Evolutionary conservation across 2,888 invertebrate genomes (phyloP).

Genomic region (Piscicola geometra): DNA sequence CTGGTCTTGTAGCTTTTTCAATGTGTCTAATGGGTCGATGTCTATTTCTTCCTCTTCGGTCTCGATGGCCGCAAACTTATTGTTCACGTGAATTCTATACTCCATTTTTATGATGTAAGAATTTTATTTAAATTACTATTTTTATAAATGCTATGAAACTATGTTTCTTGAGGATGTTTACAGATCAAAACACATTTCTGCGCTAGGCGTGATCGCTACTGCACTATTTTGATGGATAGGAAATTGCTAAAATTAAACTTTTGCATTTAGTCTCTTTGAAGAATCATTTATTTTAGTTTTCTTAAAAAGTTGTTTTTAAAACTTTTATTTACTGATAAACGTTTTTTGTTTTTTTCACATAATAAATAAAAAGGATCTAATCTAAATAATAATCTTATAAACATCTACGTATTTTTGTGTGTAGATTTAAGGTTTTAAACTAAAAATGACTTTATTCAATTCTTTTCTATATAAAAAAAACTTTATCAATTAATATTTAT

Average conservation of each 20-base stretch:
- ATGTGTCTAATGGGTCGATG: conserved; percentile 25
- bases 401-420: not conserved
- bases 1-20: conserved; percentile 29
- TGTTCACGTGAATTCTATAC: conserved; percentile 26
- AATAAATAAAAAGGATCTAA: not conserved
- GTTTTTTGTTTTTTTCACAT: too few relatives aligned
- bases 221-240: conserved; percentile 6
- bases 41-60: conserved; percentile 23
- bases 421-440: not conserved
- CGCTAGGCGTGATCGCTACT: not conserved
- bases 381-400: not conserved
- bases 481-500: not conserved
- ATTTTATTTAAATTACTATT: not conserved
- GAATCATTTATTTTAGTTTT: not conserved
- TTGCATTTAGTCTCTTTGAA: conserved; percentile 7
- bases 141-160: not conserved
- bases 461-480: not conserved
- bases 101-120: conserved; percentile 1
- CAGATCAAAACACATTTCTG: conserved; percentile 3
- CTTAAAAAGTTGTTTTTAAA: too few relatives aligned
- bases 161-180: not conserved
- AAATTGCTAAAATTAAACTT: conserved; percentile 12
- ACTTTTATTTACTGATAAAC: too few relatives aligned
- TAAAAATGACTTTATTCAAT: not conserved
- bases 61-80: conserved; percentile 31